A percentile compares a stretch with the other conserved stretches of the same genome.
Evolutionary conservation across 2,888 invertebrate genomes (phyloP).

Genomic region (Thymelicus lineola): DNA sequence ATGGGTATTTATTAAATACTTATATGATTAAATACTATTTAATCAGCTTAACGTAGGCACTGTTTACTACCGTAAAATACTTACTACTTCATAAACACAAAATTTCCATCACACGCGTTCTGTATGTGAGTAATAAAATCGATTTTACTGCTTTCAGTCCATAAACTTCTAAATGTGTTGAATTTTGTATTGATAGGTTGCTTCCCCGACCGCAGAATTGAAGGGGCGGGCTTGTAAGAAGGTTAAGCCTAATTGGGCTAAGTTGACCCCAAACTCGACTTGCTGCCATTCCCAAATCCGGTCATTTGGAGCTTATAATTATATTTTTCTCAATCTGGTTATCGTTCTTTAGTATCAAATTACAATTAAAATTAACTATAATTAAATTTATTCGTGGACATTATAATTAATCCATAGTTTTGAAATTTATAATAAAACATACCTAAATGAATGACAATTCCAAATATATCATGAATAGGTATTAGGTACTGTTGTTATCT

Average conservation of each 20-base stretch:
- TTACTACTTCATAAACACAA: conserved; percentile 45
- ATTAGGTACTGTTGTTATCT: too few species aligned
- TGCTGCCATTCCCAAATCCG: conserved; percentile 8
- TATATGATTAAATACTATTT: too few species aligned
- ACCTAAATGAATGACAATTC: too few species aligned
- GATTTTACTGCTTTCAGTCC: conserved; percentile 61
- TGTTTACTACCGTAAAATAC: conserved; percentile 23
- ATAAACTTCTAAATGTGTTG: conserved; percentile 56
- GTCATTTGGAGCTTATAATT: conserved; percentile 28
- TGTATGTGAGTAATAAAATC: conserved; percentile 59
- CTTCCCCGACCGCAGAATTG: conserved; percentile 39
- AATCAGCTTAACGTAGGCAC: conserved; percentile 28
- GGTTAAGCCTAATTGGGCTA: conserved; percentile 38
- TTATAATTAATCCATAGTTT: too few species aligned
- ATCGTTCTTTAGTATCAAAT: conserved; percentile 19
- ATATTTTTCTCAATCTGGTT: conserved; percentile 36
- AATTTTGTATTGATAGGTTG: conserved; percentile 49
- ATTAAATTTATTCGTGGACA: too few species aligned
- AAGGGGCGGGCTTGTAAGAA: conserved; percentile 39
- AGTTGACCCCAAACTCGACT: conserved; percentile 10
- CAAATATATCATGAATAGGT: too few species aligned
- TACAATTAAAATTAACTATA: too few species aligned
- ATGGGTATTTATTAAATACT: too few species aligned
- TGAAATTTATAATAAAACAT: too few species aligned
- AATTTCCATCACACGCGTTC: conserved; percentile 55